These are phyloP conservation scores for Lingula anatina DNA, from an alignment of 2,888 invertebrate genomes.

Conservation along the genomic window DNA sequence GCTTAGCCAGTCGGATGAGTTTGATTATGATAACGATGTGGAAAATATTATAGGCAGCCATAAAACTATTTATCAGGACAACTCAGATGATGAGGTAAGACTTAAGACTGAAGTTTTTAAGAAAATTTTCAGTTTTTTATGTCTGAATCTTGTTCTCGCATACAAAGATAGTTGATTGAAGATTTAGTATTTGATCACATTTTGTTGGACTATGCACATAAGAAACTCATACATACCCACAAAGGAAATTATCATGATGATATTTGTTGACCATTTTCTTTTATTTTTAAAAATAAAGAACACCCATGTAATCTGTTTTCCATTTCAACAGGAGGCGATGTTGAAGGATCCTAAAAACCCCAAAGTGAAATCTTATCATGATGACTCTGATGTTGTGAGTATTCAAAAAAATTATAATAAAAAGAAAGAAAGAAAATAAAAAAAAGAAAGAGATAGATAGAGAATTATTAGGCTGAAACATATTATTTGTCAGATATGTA, in stretches of 20 bases:
- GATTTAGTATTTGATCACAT: neutral
- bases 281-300: no score
- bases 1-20: conserved; percentile 1
- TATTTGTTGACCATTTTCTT: no score
- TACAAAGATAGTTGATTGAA: neutral
- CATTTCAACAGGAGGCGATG: neutral
- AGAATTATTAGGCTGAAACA: no score
- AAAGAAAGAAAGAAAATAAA: no score
- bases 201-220: neutral
- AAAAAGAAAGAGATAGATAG: no score
- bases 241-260: no score
- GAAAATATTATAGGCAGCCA: neutral
- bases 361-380: conserved; percentile 27
- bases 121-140: neutral
- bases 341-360: no score
- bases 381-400: conserved; percentile 43
- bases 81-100: neutral
- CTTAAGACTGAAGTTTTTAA: neutral
- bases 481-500: no score
- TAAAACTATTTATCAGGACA: neutral
- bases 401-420: no score
- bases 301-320: no score
- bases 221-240: neutral
- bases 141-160: no score
- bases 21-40: conserved; percentile 3